Base-by-base conservation (phyloP, 2,797 vertebrate genomes). In the Acestrorhynchus altus region DNA sequence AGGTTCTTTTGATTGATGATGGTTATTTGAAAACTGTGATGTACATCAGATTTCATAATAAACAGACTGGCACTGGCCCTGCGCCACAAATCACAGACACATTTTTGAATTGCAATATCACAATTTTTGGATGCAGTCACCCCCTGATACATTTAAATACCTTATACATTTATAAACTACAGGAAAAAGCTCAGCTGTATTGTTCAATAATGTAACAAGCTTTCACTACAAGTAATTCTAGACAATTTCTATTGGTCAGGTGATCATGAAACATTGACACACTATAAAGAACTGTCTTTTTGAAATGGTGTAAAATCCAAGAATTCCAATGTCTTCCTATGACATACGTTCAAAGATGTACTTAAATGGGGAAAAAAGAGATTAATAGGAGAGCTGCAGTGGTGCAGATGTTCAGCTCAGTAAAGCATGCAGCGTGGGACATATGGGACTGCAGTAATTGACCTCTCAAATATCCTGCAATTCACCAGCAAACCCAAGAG, bases 391-490 rank as follows among this genome's bases (percentile, higher is more conserved):
- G 1, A 26, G 24, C 20, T 24, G 20, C 11, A 28, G 20, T 52
- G n/a, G 31, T 22, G 1, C 44, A 1, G 3, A 63, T 18, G 46
- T 54, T 15, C 57, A 18, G 4, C 12, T 47, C 74, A 49, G 46
- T 10, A 35, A 51, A 39, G 28, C 4, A 1, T 13, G 47, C 5
- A 22, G 66, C 20, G 18, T 26, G 26, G 13, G 10, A 52, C 1
- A 20, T 20, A 24, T 5, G 13, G n/a, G 54, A 24, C 24, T 40
- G 44, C 16, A 74, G n/a, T 31, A 60, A 77, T 78, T 81, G 18
- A 46, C 54, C 57, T 66, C 39, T 57, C 42, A 74, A 73, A 78
- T 28, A 61, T 64, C 26, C 8, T 56, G 18, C 61, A 44, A 57
- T 70, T 76, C 26, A 46, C 28, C 26, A 46, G 54, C 12, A 80